A percentile compares a stretch with the other conserved stretches of the same genome.
Conservation (phyloP, 2,113 vertebrate genomes). For the Leiothrix lutea region DNA sequence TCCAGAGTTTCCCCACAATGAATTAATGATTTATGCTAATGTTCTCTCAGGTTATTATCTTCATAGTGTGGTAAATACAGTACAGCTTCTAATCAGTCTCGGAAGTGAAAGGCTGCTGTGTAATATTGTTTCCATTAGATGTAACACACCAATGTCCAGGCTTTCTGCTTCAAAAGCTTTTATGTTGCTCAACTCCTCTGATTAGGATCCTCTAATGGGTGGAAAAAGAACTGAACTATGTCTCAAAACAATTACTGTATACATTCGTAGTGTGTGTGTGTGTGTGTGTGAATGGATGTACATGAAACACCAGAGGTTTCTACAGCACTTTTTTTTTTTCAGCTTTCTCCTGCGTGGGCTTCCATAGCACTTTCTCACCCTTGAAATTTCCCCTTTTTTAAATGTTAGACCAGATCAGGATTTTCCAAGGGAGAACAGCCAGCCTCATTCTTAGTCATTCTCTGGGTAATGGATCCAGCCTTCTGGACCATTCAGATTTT, state of each 20-base stretch:
- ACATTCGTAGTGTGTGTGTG: neutral
- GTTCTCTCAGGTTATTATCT: neutral
- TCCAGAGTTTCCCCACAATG: neutral
- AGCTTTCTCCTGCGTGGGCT: accelerated
- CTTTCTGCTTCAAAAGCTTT: neutral
- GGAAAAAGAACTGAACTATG: neutral
- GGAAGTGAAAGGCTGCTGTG: neutral
- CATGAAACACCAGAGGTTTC: neutral
- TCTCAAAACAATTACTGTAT: neutral
- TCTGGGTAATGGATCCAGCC: neutral
- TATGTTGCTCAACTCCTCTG: neutral
- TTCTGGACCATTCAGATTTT: neutral
- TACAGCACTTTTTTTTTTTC: neutral
- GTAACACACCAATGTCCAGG: neutral
- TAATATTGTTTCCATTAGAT: neutral
- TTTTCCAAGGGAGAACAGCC: neutral
- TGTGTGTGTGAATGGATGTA: neutral
- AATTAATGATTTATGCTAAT: neutral
- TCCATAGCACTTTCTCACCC: neutral
- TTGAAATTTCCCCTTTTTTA: neutral
- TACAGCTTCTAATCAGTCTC: neutral
- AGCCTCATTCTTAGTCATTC: neutral
- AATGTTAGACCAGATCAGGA: neutral
- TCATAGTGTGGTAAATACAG: neutral
- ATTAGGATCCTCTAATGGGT: neutral